Base-by-base conservation (phyloP, 2,888 invertebrate genomes). In the Polydesmus complanatus region DNA sequence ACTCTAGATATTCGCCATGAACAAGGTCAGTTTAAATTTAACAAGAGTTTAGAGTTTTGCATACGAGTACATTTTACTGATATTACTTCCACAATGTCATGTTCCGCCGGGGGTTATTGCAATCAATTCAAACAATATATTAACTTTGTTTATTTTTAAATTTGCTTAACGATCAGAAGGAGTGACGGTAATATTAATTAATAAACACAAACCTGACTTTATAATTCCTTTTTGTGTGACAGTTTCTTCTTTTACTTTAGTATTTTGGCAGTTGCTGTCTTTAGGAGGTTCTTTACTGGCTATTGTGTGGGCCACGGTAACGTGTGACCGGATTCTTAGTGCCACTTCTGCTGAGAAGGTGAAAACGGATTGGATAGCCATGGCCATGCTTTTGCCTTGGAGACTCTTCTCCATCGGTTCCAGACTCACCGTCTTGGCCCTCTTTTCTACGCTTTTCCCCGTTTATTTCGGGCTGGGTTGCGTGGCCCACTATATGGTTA, bases 401-500 rank as follows among this genome's bases (percentile, higher is more conserved):
- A 52, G 59, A 8, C 22, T 59, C 25, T 59, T 59, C 22, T 53
- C 53, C 1, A 53, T 59, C 27, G 53, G 26, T 1, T 52, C 59
- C 11, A 25, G 59, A 22, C 19, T 59, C 27, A 59, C 59, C n/a
- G 37, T 53, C n/a, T 26, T 59, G 3, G 52, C 53, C 22, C 37
- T 59, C 5, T 59, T 59, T 37, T 53, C 59, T 19, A 59, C 59
- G 18, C 52, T 59, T 52, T 53, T 53, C 27, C 59, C 59, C 1
- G 22, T 53, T n/a, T 53, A 59, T n/a, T 59, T 59, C 37, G 59
- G 59, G 14, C 27, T 59, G 11, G 59, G 59, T n/a, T 59, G 59
- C 37, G 59, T 59, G 25, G 59, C 53, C 5, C 59, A 59, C 21
- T 59, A 59, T 21, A 19, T 27, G 18, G 26, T 59, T 37, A 59